Conservation (phyloP, 2,797 vertebrate species). For the Etheostoma nigrum region DNA sequence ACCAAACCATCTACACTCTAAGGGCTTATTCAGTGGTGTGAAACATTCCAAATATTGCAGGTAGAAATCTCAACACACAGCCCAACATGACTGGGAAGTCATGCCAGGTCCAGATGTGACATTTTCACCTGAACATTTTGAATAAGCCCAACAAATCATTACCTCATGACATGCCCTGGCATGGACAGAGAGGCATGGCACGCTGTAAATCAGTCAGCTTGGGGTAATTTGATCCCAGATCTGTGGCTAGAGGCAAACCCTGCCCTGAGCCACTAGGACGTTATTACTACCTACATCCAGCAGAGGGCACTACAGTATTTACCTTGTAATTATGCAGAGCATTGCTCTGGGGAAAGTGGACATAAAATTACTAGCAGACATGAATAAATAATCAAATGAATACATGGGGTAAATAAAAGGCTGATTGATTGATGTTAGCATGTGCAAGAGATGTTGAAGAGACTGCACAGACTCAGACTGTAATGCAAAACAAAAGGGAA, state of each 20-base stretch:
- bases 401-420: conserved; percentile 13
- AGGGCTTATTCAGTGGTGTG: conserved; percentile 62
- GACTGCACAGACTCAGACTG: conserved; percentile 12
- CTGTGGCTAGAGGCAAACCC: conserved; percentile 43
- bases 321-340: conserved; percentile 1
- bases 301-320: conserved; percentile 56
- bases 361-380: conserved; percentile 23
- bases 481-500: background rate
- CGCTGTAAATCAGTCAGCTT: conserved; percentile 44
- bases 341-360: background rate
- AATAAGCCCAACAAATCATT: conserved; percentile 56
- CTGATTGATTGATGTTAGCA: background rate
- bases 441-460: conserved; percentile 17
- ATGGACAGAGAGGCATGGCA: conserved; percentile 48
- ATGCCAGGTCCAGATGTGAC: conserved; percentile 30
- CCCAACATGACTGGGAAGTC: conserved; percentile 28
- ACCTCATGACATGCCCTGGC: conserved; percentile 53
- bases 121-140: conserved; percentile 65
- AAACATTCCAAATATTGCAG: conserved; percentile 63
- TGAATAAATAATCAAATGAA: background rate
- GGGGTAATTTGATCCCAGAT: conserved; percentile 52
- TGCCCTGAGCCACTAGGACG: conserved; percentile 19
- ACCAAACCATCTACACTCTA: conserved; percentile 37
- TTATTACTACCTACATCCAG: conserved; percentile 55
- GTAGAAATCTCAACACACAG: conserved; percentile 47